Percentiles rank a stretch among this genome's conserved stretches.
Conservation (phyloP, 2,888 invertebrate genomes). For the Cabera pusaria region DNA sequence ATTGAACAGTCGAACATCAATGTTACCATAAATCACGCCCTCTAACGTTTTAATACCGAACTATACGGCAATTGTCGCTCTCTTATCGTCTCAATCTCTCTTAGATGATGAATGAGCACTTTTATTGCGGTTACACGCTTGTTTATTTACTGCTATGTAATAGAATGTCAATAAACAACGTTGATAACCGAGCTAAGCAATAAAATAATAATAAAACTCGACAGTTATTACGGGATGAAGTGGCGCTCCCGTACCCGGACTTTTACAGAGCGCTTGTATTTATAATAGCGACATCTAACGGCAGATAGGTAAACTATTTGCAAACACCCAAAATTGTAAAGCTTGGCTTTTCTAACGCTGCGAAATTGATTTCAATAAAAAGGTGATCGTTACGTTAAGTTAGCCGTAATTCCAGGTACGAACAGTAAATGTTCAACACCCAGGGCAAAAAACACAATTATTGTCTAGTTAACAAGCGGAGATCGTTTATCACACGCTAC, state of each 20-base stretch:
- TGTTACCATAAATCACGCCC: slow-evolving; percentile 69
- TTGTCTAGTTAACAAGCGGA: slow-evolving; percentile 56
- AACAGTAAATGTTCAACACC: slow-evolving; percentile 28
- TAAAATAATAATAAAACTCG: slow-evolving; percentile 65
- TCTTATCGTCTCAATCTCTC: slow-evolving; percentile 68
- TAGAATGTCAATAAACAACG: slow-evolving; percentile 70
- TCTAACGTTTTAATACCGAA: slow-evolving; percentile 59
- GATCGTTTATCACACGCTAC: slow-evolving; percentile 64
- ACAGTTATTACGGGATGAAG: slow-evolving; percentile 46
- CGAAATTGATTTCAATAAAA: slow-evolving; percentile 12
- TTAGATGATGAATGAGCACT: slow-evolving; percentile 64
- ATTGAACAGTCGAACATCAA: slow-evolving; percentile 64
- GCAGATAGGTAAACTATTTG: slow-evolving; percentile 49
- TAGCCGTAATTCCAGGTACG: slow-evolving; percentile 25
- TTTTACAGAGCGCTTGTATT: slow-evolving; percentile 35
- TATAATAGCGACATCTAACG: slow-evolving; percentile 62
- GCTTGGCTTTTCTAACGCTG: slow-evolving; percentile 21
- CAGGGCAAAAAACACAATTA: slow-evolving; percentile 38
- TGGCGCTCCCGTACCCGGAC: slow-evolving; percentile 45
- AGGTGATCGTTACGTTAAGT: slow-evolving; percentile 18
- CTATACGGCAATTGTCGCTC: slow-evolving; percentile 57
- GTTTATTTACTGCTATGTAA: slow-evolving; percentile 71
- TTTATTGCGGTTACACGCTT: slow-evolving; percentile 67
- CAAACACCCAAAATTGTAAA: slow-evolving; percentile 24
- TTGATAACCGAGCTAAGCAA: slow-evolving; percentile 56